Percentiles rank a stretch among this genome's conserved stretches.
Conservation (phyloP, 2,113 vertebrate species). For the Chlorodrepanis virens region DNA sequence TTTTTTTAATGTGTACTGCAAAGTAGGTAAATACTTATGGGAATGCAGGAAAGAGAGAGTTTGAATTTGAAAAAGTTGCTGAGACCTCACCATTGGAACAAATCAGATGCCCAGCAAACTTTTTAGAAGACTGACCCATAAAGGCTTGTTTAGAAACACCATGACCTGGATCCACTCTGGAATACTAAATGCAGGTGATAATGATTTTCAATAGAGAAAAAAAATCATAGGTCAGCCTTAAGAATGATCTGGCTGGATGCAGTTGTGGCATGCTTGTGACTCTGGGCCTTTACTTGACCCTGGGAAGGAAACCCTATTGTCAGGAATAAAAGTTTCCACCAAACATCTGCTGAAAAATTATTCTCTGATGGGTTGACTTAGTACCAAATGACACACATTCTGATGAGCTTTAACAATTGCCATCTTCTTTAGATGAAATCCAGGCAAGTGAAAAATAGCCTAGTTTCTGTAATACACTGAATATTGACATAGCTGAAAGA, state of each 20-base stretch:
- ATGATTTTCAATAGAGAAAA: neutral
- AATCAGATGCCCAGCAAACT: neutral
- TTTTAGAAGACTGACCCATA: neutral
- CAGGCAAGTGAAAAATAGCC: neutral
- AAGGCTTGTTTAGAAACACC: neutral
- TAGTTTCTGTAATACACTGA: neutral
- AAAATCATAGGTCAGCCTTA: neutral
- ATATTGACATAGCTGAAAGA: neutral
- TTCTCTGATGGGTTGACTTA: neutral
- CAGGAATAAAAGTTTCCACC: constrained; percentile 32
- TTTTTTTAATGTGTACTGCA: neutral
- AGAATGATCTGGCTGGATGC: neutral
- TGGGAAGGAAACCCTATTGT: neutral
- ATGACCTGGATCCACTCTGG: neutral
- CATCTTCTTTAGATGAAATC: neutral
- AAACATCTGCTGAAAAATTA: constrained; percentile 8
- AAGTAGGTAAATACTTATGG: neutral
- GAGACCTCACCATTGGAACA: neutral
- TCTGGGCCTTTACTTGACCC: neutral
- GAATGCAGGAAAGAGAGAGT: neutral
- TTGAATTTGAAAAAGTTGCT: neutral
- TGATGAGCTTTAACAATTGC: neutral
- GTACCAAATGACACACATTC: neutral
- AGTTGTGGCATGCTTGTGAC: neutral
- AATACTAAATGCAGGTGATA: neutral